A percentile compares a stretch with the other conserved stretches of the same genome.
Conservation (phyloP, 2,888 invertebrate species). For the Hipparchia semele region DNA sequence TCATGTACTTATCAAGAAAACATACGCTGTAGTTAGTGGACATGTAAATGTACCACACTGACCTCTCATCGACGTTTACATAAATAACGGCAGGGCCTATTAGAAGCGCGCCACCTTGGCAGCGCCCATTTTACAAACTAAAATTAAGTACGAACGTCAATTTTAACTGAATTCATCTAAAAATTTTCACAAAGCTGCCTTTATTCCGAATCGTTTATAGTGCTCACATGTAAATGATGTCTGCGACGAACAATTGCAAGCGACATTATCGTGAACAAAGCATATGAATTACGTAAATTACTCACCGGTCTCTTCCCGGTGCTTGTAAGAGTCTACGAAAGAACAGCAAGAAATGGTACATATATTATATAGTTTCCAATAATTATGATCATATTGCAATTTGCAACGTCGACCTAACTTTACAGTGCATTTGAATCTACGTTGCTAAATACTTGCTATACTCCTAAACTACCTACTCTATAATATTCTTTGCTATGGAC, state of each 20-base stretch:
- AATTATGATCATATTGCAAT: conserved; percentile 9
- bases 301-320: conserved; percentile 76
- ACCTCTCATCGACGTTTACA: conserved; percentile 67
- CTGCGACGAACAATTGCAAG: conserved; percentile 27
- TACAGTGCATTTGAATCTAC: conserved; percentile 22
- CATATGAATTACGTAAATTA: conserved; percentile 47
- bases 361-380: conserved; percentile 14
- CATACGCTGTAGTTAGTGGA: conserved; percentile 1
- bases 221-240: conserved; percentile 36
- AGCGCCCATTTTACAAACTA: conserved; percentile 81
- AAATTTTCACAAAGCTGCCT: conserved; percentile 10
- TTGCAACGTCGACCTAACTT: conserved; percentile 15
- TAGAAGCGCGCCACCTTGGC: conserved; percentile 79
- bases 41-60: conserved; percentile 56
- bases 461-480: conserved; percentile 1
- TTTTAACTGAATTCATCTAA: conserved; percentile 24
- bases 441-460: conserved; percentile 23
- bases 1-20: conserved; percentile 4
- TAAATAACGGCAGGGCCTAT: conserved; percentile 72
- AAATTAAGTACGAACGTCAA: conserved; percentile 60
- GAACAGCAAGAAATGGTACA: conserved; percentile 54
- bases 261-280: conserved; percentile 28
- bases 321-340: conserved; percentile 74
- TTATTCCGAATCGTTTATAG: conserved; percentile 16
- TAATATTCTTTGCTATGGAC: not conserved